Conservation (phyloP, 2,888 invertebrate species). For the Serripes groenlandicus region DNA sequence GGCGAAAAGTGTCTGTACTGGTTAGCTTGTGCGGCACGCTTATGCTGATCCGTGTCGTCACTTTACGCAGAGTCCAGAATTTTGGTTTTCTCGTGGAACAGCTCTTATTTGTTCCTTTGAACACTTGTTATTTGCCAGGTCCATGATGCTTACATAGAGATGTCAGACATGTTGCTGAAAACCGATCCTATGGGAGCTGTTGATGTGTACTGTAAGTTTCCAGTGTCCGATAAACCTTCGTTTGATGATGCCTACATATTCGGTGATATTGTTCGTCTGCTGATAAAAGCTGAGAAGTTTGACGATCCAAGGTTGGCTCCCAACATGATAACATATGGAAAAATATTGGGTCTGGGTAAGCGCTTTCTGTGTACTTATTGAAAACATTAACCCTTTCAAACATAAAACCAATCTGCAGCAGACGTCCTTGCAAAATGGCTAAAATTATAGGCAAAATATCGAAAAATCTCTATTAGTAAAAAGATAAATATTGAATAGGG, state of each 20-base stretch:
- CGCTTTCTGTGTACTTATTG: background rate
- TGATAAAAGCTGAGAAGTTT: conserved; percentile 85
- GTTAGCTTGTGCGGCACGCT: too few species aligned
- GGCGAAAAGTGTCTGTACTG: too few species aligned
- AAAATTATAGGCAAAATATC: too few species aligned
- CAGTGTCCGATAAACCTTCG: conserved; percentile 81
- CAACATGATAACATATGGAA: conserved; percentile 84
- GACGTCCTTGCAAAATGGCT: too few species aligned
- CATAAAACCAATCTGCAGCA: too few species aligned
- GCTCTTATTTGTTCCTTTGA: background rate
- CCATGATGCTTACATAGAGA: conserved; percentile 86
- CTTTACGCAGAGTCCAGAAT: too few species aligned
- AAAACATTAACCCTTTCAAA: too few species aligned
- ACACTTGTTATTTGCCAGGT: conserved; percentile 69
- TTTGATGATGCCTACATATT: conserved; percentile 86
- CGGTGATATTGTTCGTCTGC: conserved; percentile 84
- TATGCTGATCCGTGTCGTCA: too few species aligned
- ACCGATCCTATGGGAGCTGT: conserved; percentile 84
- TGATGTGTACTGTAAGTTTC: conserved; percentile 85
- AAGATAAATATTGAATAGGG: too few species aligned
- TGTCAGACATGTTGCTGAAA: conserved; percentile 83
- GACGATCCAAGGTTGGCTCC: conserved; percentile 83
- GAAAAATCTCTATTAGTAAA: too few species aligned
- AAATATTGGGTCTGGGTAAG: conserved; percentile 84
- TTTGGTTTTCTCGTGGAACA: too few species aligned